Evolutionary conservation across 1,140 invertebrate genomes (phyloP), one percentile per base, ranked within the genome.

Genomic region (Micrasema minimum): DNA sequence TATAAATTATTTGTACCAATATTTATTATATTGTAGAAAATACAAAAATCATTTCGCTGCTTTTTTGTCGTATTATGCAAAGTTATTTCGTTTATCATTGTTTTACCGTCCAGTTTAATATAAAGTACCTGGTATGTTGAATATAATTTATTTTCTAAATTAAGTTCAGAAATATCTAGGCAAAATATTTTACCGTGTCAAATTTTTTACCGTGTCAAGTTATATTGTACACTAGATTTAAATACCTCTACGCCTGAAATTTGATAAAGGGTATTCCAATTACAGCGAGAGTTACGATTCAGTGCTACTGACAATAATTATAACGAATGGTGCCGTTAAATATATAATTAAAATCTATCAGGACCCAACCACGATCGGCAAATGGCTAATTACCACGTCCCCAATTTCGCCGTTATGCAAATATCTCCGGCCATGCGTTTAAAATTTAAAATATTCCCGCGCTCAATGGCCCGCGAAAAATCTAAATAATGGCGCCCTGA

Each of bases 401-500:
- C n/a, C 43, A 46, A 46, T 46, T 14, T 46, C 48, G 26, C 26
- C 48, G 22, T 20, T 22, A 51, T 38, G 50, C n/a, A 26, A 43
- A 59, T 18, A 12, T 41, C 55, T 41, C 55, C 55, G 20, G 55
- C 55, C 55, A 18, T 59, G 16, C 37, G 37, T 43, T 59, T 35
- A 16, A 20, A 59, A 59, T 41, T 59, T 59, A 59, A 53, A 38
- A 59, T 59, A 59, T 59, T 57, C 55, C 55, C n/a, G 37, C 55
- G 35, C 11, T 26, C 55, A 38, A 59, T 20, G 55, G 55, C 20
- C 55, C 55, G 37, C 55, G 20, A 37, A 59, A 59, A 59, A 59
- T 59, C 55, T 64, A 64, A 64, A 64, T 64, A 64, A 64, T 64
- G 22, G 59, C 22, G 14, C 59, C 59, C 59, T 64, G 59, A 64